Conservation (phyloP, 2,888 invertebrate species). For the Lysandra bellargus region DNA sequence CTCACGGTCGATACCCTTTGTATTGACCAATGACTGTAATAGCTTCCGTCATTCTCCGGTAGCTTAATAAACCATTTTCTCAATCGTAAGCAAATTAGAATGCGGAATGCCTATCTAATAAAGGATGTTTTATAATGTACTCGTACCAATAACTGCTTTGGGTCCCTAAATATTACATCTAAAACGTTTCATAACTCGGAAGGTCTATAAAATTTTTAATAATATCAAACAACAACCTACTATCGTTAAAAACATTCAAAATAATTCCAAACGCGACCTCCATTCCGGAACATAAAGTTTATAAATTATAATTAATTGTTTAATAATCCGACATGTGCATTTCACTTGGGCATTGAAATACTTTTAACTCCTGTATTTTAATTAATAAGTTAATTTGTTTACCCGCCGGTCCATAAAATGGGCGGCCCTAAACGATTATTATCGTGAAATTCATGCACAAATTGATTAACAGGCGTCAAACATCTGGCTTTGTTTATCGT, state of each 20-base stretch:
- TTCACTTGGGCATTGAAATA: constrained; percentile 21
- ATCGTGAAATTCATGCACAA: constrained; percentile 24
- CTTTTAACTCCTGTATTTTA: constrained; percentile 20
- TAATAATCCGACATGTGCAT: constrained; percentile 12
- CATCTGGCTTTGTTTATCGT: constrained; percentile 24
- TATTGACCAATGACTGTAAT: constrained; percentile 25
- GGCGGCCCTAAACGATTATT: constrained; percentile 26
- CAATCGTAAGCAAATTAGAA: too few species aligned
- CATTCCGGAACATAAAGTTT: neutral
- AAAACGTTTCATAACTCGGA: neutral
- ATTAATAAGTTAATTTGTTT: constrained; percentile 30
- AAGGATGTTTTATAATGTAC: too few species aligned
- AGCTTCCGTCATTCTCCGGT: neutral
- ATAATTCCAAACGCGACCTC: constrained; percentile 4
- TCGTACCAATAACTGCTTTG: too few species aligned
- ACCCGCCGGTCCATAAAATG: constrained; percentile 1
- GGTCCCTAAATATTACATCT: neutral
- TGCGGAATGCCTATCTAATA: too few species aligned
- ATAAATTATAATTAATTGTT: constrained; percentile 15
- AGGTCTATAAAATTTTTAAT: neutral
- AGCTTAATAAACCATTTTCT: neutral
- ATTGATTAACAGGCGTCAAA: constrained; percentile 24
- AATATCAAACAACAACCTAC: neutral
- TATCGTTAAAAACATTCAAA: neutral
- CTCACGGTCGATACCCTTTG: constrained; percentile 42